Conservation (phyloP, 2,888 invertebrate genomes). For the Archips xylosteana region DNA sequence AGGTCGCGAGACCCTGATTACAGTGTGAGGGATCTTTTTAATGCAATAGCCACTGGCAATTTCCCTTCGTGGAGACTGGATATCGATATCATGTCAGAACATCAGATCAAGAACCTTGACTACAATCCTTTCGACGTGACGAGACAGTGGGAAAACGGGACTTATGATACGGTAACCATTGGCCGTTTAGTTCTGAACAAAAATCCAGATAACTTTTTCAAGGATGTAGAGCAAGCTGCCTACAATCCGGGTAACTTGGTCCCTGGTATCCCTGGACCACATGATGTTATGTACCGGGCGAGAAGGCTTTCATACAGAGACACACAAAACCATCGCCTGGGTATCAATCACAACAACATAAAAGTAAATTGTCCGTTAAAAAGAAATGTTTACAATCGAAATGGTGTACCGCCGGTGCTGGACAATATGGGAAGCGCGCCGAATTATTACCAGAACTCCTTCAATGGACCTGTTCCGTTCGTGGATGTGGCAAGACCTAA, state of each 20-base stretch:
- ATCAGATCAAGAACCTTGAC: constrained; percentile 64
- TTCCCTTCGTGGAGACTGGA: constrained; percentile 77
- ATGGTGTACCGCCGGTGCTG: constrained; percentile 87
- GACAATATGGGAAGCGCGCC: constrained; percentile 95
- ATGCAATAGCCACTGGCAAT: constrained; percentile 90
- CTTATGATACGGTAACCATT: constrained; percentile 78
- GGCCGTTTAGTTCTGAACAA: constrained; percentile 78
- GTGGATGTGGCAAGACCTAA: constrained; percentile 63
- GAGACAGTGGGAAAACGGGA: constrained; percentile 71
- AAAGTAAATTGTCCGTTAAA: constrained; percentile 1
- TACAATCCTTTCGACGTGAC: constrained; percentile 80
- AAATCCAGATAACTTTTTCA: constrained; percentile 80
- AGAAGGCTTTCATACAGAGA: constrained; percentile 3
- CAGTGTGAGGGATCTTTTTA: constrained; percentile 92
- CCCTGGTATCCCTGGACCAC: constrained; percentile 80
- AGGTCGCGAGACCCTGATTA: constrained; percentile 92
- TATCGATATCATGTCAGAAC: constrained; percentile 72
- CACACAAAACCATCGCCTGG: neutral
- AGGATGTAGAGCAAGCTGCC: constrained; percentile 80
- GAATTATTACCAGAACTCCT: constrained; percentile 98
- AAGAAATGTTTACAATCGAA: constrained; percentile 49
- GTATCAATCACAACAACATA: constrained; percentile 1
- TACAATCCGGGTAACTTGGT: constrained; percentile 68
- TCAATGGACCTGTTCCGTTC: constrained; percentile 91
- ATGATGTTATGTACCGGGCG: constrained; percentile 62